A percentile compares a stretch with the other conserved stretches of the same genome.
Conservation (phyloP, 2,888 invertebrate species). For the Zaprionus lineosus region DNA sequence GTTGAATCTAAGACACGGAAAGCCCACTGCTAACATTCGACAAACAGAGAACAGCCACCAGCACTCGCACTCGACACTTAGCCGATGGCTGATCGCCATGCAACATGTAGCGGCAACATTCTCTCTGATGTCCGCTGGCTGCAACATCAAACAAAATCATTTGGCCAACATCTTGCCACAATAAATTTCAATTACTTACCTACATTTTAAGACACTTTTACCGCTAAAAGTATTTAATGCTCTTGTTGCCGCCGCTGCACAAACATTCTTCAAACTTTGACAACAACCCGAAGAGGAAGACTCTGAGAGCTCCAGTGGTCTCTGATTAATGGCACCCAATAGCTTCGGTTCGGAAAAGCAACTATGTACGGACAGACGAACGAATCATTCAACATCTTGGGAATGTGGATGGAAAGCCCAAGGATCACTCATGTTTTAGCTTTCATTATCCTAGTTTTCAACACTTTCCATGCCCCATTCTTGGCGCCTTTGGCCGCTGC, state of each 20-base stretch:
- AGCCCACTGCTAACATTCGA: no score
- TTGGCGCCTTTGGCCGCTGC: no score
- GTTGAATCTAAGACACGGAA: slow-evolving; percentile 8
- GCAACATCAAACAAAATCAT: slow-evolving; percentile 57
- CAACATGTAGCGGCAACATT: slow-evolving; percentile 52
- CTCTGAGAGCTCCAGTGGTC: neutral
- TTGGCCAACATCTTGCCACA: slow-evolving; percentile 64
- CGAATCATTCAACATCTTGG: slow-evolving; percentile 10
- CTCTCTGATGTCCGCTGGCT: slow-evolving; percentile 37
- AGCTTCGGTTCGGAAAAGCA: neutral
- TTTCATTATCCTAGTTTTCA: no score
- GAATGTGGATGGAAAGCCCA: no score
- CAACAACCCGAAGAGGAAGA: slow-evolving; percentile 20
- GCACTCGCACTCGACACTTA: neutral
- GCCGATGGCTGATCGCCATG: slow-evolving; percentile 7
- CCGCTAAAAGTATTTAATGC: slow-evolving; percentile 67
- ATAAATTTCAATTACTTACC: slow-evolving; percentile 80
- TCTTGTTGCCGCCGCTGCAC: slow-evolving; percentile 34
- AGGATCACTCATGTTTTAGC: no score
- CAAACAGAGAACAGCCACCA: neutral
- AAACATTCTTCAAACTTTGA: slow-evolving; percentile 43
- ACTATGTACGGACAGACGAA: no score
- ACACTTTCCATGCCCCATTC: no score
- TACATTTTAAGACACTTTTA: slow-evolving; percentile 79
- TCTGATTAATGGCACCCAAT: neutral